Evolutionary conservation across 2,888 invertebrate species (phyloP).

Genomic region (Drosophila colorata): DNA sequence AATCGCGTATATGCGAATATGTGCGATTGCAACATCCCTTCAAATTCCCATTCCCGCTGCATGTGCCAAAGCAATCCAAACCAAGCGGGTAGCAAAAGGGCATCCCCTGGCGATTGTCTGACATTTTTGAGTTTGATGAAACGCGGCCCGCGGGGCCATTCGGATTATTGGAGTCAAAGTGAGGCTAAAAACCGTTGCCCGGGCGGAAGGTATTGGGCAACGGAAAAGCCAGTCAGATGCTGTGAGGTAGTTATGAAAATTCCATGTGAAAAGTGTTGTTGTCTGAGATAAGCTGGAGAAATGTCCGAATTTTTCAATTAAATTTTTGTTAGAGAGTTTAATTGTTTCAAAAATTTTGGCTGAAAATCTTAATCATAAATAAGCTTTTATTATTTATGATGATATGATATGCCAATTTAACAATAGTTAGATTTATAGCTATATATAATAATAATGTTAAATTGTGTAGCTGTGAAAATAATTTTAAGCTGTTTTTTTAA

Average conservation of each 20-base stretch:
- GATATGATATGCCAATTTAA: too few relatives aligned
- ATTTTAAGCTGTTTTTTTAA: too few relatives aligned
- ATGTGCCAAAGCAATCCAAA: constrained; percentile 69
- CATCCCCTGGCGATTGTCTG: constrained; percentile 18
- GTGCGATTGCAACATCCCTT: constrained; percentile 34
- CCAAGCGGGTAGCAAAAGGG: constrained; percentile 18
- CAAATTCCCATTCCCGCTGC: constrained; percentile 14
- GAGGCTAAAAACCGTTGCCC: constrained; percentile 18
- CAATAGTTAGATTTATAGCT: too few relatives aligned
- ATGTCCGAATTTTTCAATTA: neutral
- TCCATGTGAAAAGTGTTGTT: neutral
- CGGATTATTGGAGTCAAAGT: constrained; percentile 48
- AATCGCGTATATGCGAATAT: constrained; percentile 37
- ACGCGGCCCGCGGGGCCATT: constrained; percentile 21
- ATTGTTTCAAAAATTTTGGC: neutral
- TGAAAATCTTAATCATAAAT: too few relatives aligned
- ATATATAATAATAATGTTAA: too few relatives aligned
- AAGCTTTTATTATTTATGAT: too few relatives aligned
- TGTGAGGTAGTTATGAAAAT: neutral
- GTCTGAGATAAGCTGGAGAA: neutral
- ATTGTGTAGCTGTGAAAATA: too few relatives aligned
- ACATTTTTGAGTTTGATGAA: constrained; percentile 56
- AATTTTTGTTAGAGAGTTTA: neutral
- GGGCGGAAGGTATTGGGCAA: neutral
- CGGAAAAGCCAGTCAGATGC: neutral